phyloP scores from a whole-genome alignment of 2,888 invertebrate genomes.

The Cecidostiba fungosa region DNA sequence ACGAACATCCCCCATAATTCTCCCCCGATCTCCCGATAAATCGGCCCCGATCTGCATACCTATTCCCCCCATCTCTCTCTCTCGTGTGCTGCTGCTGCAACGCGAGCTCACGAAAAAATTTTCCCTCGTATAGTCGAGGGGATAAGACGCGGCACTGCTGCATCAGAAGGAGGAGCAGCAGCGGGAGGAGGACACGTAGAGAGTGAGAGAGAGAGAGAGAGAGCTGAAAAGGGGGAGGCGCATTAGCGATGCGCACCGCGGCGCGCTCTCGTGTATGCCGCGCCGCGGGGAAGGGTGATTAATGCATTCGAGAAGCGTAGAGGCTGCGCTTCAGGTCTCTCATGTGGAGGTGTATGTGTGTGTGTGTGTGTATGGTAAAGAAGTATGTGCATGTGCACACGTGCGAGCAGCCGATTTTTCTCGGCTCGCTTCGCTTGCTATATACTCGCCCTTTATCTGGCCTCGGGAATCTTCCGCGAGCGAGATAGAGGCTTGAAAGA shows the following conservation, averaged over 20 bases:
- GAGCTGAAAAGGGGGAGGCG: constrained; percentile 50
- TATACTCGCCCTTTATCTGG: constrained; percentile 57
- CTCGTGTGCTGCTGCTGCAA: not conserved
- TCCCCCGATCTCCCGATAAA: constrained; percentile 39
- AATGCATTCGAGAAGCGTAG: constrained; percentile 76
- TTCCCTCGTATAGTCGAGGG: constrained; percentile 33
- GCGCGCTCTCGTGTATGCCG: constrained; percentile 67
- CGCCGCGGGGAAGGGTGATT: constrained; percentile 71
- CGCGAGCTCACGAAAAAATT: constrained; percentile 19
- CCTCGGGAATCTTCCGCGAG: constrained; percentile 68
- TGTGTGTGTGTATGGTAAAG: constrained; percentile 69
- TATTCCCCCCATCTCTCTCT: constrained; percentile 39
- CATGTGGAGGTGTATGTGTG: constrained; percentile 64
- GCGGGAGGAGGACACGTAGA: constrained; percentile 36
- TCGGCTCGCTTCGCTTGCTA: constrained; percentile 67
- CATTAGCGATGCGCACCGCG: constrained; percentile 61
- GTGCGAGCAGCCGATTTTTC: constrained; percentile 75
- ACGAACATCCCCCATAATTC: constrained; percentile 37
- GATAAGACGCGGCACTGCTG: constrained; percentile 16
- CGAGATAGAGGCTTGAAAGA: constrained; percentile 42
- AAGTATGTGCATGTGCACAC: constrained; percentile 65
- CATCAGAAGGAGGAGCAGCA: not conserved
- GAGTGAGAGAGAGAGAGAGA: constrained; percentile 43
- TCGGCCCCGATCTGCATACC: constrained; percentile 44
- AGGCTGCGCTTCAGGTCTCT: not conserved